Percentiles rank a stretch among this genome's conserved stretches.
These are phyloP conservation scores for Bhutanitis thaidina DNA, from an alignment of 2,888 invertebrate species.

Conservation along the genomic window DNA sequence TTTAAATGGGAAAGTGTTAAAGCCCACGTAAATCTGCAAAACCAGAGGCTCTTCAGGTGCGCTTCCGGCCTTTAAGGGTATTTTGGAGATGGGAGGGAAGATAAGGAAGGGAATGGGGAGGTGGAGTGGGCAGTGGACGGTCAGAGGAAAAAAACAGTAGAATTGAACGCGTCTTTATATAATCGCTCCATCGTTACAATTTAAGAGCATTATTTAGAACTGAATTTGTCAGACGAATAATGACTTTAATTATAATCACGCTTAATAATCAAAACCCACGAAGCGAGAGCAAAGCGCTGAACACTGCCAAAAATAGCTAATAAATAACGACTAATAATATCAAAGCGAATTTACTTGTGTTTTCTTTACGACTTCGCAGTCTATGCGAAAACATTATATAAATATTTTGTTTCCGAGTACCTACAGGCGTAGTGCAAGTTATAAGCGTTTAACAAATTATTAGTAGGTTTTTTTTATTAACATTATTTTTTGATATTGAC, in stretches of 20 bases:
- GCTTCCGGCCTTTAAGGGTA: too few species aligned
- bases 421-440: not conserved
- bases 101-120: too few species aligned
- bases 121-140: too few species aligned
- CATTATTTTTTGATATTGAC: too few species aligned
- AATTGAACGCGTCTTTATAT: too few species aligned
- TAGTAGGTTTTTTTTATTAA: too few species aligned
- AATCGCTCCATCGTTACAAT: too few species aligned
- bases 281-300: not conserved
- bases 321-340: slow-evolving; percentile 35
- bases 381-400: slow-evolving; percentile 13
- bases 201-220: not conserved
- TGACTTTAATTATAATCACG: slow-evolving; percentile 10
- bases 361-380: slow-evolving; percentile 38
- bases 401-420: slow-evolving; percentile 10
- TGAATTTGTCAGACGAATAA: not conserved
- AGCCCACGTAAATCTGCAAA: too few species aligned
- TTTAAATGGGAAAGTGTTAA: too few species aligned
- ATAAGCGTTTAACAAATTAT: not conserved
- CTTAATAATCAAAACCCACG: slow-evolving; percentile 7
- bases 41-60: too few species aligned
- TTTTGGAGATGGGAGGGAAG: too few species aligned
- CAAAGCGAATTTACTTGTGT: slow-evolving; percentile 34
- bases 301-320: slow-evolving; percentile 28
- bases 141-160: too few species aligned